Percentiles rank a stretch among this genome's conserved stretches.
Conservation (phyloP, 2,797 vertebrate species). For the Enteromius thamalakanensis region DNA sequence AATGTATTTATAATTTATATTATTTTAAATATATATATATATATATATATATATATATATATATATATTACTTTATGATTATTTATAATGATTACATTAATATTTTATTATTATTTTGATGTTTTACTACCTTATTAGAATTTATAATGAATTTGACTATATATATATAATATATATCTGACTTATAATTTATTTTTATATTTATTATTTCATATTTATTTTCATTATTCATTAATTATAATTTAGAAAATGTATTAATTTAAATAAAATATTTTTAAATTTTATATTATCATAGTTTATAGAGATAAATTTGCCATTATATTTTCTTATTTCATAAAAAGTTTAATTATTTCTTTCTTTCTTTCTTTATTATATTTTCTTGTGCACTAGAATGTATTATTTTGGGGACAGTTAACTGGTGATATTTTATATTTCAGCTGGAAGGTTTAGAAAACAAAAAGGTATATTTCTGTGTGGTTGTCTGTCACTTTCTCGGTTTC, state of each 20-base stretch:
- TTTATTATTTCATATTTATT: neutral
- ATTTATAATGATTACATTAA: neutral
- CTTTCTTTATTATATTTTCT: neutral
- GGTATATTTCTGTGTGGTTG: slow-evolving; percentile 72
- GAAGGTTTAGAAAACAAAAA: slow-evolving; percentile 81
- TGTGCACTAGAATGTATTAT: slow-evolving; percentile 6
- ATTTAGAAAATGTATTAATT: neutral
- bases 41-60: too few species aligned
- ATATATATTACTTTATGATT: neutral
- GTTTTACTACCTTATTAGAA: neutral
- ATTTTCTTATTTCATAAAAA: neutral
- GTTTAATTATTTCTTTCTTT: neutral
- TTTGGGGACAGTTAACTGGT: slow-evolving; percentile 50
- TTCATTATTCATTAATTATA: neutral
- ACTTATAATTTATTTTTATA: neutral
- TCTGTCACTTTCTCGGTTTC: slow-evolving; percentile 39
- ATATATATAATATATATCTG: neutral
- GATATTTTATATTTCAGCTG: slow-evolving; percentile 83
- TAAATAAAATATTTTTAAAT: neutral
- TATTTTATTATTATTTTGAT: neutral
- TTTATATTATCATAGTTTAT: neutral
- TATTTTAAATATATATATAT: neutral
- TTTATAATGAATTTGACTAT: neutral
- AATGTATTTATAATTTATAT: neutral
- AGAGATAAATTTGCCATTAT: neutral